phyloP scores from a whole-genome alignment of 2,888 invertebrate genomes.

The Apamea anceps region DNA sequence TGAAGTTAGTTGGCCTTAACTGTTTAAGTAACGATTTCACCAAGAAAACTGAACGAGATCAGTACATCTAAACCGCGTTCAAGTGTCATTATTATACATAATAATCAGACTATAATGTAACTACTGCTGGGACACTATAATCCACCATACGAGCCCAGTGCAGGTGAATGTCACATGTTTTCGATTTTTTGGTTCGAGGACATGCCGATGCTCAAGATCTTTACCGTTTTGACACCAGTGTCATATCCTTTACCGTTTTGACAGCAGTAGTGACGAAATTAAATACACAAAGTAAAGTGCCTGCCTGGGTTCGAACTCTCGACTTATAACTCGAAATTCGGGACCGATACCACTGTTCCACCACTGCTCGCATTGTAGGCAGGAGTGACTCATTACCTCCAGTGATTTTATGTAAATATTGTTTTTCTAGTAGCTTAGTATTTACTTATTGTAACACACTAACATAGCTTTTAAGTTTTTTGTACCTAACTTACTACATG shows the following conservation, averaged over 20 bases:
- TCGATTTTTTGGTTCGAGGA: neutral
- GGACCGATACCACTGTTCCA: neutral
- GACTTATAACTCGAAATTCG: neutral
- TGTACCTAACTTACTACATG: too few species aligned
- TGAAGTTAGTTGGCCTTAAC: conserved; percentile 29
- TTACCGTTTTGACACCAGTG: neutral
- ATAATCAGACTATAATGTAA: neutral
- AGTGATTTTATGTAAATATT: too few species aligned
- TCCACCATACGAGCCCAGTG: too few species aligned
- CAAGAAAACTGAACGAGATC: too few species aligned
- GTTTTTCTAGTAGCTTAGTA: too few species aligned
- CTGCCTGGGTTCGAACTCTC: neutral
- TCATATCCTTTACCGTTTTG: neutral
- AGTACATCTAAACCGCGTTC: neutral
- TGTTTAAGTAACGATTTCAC: conserved; percentile 1
- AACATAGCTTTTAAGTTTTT: too few species aligned
- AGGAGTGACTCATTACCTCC: too few species aligned
- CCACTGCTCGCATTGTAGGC: neutral
- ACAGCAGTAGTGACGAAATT: neutral
- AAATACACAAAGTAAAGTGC: neutral
- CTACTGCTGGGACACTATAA: neutral
- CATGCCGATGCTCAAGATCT: neutral
- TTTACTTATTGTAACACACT: too few species aligned
- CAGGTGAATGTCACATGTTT: neutral
- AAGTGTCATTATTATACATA: neutral